A percentile compares a stretch with the other conserved stretches of the same genome.
Evolutionary conservation across 2,113 vertebrate genomes (phyloP).

Genomic region (Corvus moneduloides): DNA sequence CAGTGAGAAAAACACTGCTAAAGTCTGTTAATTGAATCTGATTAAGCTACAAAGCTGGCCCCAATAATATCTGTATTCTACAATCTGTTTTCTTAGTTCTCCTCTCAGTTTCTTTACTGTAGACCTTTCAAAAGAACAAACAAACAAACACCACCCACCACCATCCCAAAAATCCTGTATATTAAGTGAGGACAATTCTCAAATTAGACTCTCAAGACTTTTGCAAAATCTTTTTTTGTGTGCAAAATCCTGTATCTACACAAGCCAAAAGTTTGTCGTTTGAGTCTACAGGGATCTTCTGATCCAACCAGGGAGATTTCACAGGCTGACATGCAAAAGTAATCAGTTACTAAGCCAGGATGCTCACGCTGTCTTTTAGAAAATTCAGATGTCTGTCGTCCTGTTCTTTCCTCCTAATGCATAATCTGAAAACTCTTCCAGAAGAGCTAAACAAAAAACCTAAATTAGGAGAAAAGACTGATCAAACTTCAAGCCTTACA

Average conservation of each 20-base stretch:
- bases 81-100: background rate
- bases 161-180: background rate
- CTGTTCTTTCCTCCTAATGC: background rate
- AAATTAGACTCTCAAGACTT: background rate
- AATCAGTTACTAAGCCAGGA: background rate
- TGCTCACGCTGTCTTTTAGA: background rate
- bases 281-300: background rate
- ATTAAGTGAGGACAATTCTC: background rate
- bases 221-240: background rate
- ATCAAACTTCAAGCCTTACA: background rate
- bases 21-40: background rate
- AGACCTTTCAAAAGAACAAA: background rate
- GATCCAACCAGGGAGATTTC: background rate
- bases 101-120: background rate
- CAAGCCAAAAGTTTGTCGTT: background rate
- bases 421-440: background rate
- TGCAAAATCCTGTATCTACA: background rate
- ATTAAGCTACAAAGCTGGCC: background rate
- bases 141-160: background rate
- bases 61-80: background rate
- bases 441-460: background rate
- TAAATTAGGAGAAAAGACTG: background rate
- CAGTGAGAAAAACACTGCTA: background rate
- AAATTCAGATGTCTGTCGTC: background rate
- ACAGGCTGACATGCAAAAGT: background rate